Percentiles rank a stretch among this genome's conserved stretches.
phyloP scores from a whole-genome alignment of 2,113 vertebrate genomes.

The Sitta europaea region DNA sequence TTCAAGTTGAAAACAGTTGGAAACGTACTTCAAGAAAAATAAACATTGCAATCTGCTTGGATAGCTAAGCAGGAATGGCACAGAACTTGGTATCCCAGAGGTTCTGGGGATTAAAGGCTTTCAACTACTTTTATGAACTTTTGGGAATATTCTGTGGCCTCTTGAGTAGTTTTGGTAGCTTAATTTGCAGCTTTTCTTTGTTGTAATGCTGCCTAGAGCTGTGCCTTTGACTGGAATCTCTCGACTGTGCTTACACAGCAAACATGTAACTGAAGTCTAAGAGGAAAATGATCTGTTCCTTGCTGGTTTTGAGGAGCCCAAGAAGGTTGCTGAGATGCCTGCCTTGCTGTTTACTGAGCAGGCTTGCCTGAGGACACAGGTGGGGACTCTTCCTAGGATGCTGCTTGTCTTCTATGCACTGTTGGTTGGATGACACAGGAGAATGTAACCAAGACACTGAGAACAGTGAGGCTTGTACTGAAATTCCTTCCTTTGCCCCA shows the following conservation, averaged over 20 bases:
- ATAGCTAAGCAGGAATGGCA: background rate
- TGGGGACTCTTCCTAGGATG: background rate
- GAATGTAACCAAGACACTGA: background rate
- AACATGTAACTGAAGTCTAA: background rate
- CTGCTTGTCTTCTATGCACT: background rate
- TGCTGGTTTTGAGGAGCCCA: background rate
- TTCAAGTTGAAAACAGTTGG: constrained; percentile 54
- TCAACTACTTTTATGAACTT: background rate
- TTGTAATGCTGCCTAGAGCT: background rate
- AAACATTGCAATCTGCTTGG: constrained; percentile 50
- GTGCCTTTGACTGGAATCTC: background rate
- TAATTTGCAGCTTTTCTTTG: background rate
- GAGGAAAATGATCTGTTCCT: background rate
- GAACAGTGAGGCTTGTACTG: background rate
- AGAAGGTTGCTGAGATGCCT: background rate
- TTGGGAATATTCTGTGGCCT: background rate
- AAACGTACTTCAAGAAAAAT: constrained; percentile 30
- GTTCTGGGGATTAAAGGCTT: background rate
- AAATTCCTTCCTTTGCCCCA: background rate
- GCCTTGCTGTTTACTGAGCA: background rate
- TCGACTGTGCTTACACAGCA: background rate
- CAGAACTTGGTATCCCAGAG: background rate
- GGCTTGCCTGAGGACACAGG: background rate
- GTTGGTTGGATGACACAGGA: background rate
- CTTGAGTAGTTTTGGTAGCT: background rate